phyloP scores from a whole-genome alignment of 2,888 invertebrate species.

The Rosalia funebris region DNA sequence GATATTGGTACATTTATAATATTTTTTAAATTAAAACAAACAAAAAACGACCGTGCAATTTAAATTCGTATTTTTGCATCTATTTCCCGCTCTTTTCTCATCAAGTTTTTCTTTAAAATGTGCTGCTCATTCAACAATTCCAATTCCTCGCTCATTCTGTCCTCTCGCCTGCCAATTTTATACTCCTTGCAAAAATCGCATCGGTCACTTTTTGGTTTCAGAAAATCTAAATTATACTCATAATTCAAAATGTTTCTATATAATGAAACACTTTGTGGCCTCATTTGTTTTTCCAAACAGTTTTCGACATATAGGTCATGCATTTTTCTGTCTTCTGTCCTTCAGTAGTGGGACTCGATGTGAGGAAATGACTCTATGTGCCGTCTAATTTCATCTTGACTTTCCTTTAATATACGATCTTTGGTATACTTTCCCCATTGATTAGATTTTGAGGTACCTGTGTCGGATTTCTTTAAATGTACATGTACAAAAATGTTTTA shows the following conservation, averaged over 20 bases:
- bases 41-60: background rate
- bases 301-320: slow-evolving; percentile 1
- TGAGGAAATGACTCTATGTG: too few relatives aligned
- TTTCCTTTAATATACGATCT: background rate
- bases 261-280: background rate
- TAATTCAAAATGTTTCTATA: slow-evolving; percentile 3
- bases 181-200: slow-evolving; percentile 1
- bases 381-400: background rate
- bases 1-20: slow-evolving; percentile 1
- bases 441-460: background rate
- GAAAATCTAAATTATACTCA: slow-evolving; percentile 2
- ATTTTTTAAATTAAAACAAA: slow-evolving; percentile 5
- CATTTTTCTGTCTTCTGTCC: background rate
- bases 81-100: background rate
- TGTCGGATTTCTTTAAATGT: background rate
- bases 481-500: background rate
- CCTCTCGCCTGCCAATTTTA: background rate
- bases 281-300: background rate
- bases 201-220: background rate
- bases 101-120: background rate
- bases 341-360: background rate
- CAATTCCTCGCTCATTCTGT: background rate
- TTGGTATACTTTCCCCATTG: background rate
- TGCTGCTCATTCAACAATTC: background rate
- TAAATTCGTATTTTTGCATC: too few relatives aligned